These are phyloP conservation scores for Steromphala cineraria DNA, from an alignment of 2,888 invertebrate species.

Conservation along the genomic window DNA sequence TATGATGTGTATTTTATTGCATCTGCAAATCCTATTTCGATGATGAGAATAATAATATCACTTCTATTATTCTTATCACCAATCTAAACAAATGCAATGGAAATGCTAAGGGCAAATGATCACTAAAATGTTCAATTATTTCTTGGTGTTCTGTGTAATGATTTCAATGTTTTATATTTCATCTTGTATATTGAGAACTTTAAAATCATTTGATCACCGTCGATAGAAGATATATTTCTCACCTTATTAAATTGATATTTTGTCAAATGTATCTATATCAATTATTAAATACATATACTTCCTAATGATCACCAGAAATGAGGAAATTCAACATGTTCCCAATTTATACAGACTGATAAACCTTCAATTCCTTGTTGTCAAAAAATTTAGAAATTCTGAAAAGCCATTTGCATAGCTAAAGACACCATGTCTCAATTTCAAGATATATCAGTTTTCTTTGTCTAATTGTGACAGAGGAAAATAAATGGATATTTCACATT, in stretches of 20 bases:
- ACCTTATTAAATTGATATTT: neutral
- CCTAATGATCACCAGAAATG: neutral
- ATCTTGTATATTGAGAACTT: neutral
- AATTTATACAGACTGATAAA: neutral
- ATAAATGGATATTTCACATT: constrained; percentile 8
- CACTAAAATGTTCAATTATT: too few species aligned
- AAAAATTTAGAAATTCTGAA: neutral
- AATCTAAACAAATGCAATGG: too few species aligned
- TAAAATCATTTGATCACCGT: neutral
- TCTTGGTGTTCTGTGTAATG: too few species aligned
- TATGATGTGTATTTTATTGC: too few species aligned
- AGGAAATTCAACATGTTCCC: neutral
- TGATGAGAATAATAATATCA: too few species aligned
- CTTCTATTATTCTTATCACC: too few species aligned
- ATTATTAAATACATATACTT: neutral
- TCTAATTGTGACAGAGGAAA: neutral
- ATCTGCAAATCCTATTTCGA: too few species aligned
- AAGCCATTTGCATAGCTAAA: neutral
- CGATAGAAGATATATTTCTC: neutral
- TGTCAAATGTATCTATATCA: neutral
- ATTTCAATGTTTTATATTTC: neutral
- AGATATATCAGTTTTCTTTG: neutral
- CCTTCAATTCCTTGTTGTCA: neutral
- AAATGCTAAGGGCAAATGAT: too few species aligned
- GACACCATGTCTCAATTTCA: neutral